Conservation (phyloP, 2,797 vertebrate species). For the Zenarchopterus dispar region DNA sequence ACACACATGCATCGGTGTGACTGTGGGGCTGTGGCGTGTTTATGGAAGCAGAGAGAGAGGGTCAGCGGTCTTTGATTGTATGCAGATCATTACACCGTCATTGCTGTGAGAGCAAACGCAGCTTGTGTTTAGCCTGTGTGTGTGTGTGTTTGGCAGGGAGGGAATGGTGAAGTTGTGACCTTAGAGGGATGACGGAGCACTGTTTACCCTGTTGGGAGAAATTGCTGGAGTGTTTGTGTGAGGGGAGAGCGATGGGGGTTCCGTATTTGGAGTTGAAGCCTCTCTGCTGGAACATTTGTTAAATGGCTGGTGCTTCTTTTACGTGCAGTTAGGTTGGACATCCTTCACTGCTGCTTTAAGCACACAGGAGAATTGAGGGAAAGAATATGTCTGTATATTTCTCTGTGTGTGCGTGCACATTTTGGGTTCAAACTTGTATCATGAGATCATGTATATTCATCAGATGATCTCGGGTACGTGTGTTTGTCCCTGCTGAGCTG, state of each 20-base stretch:
- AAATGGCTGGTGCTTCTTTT: conserved; percentile 34
- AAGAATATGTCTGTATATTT: not conserved
- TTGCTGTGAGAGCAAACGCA: conserved; percentile 38
- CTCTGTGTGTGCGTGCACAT: too few relatives aligned
- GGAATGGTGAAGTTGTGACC: conserved; percentile 54
- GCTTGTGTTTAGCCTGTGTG: conserved; percentile 17
- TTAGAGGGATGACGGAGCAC: conserved; percentile 42
- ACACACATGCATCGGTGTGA: not conserved
- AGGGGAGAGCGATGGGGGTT: conserved; percentile 27
- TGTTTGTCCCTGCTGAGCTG: conserved; percentile 33
- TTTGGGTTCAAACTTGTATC: conserved; percentile 1
- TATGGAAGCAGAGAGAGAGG: conserved; percentile 50
- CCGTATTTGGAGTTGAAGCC: conserved; percentile 41
- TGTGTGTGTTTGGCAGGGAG: conserved; percentile 7
- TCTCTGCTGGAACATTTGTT: conserved; percentile 44
- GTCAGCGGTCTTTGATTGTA: conserved; percentile 57
- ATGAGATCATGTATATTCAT: not conserved
- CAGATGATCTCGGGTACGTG: conserved; percentile 1
- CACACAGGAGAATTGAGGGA: not conserved
- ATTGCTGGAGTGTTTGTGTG: conserved; percentile 26
- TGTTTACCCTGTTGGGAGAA: conserved; percentile 26
- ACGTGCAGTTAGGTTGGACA: conserved; percentile 33
- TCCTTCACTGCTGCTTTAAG: conserved; percentile 17
- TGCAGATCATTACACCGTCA: conserved; percentile 50
- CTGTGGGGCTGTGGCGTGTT: conserved; percentile 24